Base-by-base conservation (phyloP, 2,113 vertebrate genomes). In the Salvelinus sp. region DNA sequence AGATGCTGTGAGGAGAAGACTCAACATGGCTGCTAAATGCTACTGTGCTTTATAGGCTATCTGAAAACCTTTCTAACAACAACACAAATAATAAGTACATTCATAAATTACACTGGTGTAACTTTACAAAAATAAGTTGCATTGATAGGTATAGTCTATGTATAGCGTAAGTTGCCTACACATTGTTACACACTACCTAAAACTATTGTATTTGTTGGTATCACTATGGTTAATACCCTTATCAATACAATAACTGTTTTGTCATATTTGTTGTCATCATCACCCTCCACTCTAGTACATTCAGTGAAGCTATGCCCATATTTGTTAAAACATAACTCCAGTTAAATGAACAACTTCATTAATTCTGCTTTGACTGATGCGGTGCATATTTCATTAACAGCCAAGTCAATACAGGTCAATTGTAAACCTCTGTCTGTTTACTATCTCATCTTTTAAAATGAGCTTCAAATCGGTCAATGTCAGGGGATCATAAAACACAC, bases 341-440 rank as follows among this genome's bases (percentile, higher is more conserved):
- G 38, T 44, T 12, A 10, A 44, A 44, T 2, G 9, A 10, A 44
- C 9, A 10, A 10, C 10, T 44, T 44, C 38, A 44, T 44, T 10
- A 12, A 44, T 44, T 10, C 38, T 44, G 38, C 38, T 79, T 75
- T 75, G 77, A 79, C 50, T 77, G 80, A 75, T 75, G 80, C 83
- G 10, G n/a, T 48, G 48, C 38, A 64, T 71, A 73, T 75, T 82
- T 82, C 65, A 82, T 81, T 82, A 81, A 65, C 25, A 50, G 72
- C 33, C 25, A 14, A 76, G 73, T 79, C 80, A 73, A 79, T 75
- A 72, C 75, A 79, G 75, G 64, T 79, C 77, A 75, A 27, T 44
- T 38, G 20, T 23, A 25, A 48, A 77, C 64, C 25, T 71, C 9
- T 47, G 74, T 64, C 70, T 54, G 66, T 67, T 72, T 71, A 72